Evolutionary conservation across 2,888 invertebrate genomes (phyloP).

Genomic region (Pristionchus fissidentatus): DNA sequence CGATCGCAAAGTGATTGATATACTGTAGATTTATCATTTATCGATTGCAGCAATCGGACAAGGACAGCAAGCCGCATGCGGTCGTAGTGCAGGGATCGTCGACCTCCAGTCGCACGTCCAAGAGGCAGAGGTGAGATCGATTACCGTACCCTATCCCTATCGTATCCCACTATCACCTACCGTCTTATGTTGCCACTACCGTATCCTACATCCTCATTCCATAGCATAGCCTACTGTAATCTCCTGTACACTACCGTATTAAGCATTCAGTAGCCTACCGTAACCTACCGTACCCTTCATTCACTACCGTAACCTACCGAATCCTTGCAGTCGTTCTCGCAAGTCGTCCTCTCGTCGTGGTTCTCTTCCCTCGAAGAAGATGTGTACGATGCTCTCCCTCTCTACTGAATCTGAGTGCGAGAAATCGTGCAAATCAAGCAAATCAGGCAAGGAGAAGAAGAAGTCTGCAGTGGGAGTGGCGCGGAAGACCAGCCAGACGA

Average conservation of each 20-base stretch:
- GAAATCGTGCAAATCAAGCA: not conserved
- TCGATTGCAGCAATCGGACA: not conserved
- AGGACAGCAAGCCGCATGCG: not conserved
- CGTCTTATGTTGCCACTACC: too few relatives aligned
- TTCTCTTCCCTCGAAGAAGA: conserved; percentile 8
- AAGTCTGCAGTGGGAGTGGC: not conserved
- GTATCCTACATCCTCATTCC: too few relatives aligned
- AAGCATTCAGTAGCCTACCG: too few relatives aligned
- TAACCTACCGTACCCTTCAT: not conserved
- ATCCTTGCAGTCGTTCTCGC: not conserved
- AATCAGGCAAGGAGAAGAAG: not conserved
- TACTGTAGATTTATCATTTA: not conserved
- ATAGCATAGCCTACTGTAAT: too few relatives aligned
- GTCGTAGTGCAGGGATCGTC: not conserved
- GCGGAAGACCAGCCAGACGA: too few relatives aligned
- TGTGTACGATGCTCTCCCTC: not conserved
- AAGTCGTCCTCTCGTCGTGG: not conserved
- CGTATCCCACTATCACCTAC: too few relatives aligned
- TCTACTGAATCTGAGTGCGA: not conserved
- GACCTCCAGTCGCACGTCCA: not conserved
- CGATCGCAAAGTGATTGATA: too few relatives aligned
- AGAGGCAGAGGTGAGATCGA: not conserved
- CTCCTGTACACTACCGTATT: too few relatives aligned
- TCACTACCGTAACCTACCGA: not conserved
- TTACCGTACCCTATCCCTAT: not conserved